Conservation (phyloP, 2,888 invertebrate species). For the Sussaba pulchella region DNA sequence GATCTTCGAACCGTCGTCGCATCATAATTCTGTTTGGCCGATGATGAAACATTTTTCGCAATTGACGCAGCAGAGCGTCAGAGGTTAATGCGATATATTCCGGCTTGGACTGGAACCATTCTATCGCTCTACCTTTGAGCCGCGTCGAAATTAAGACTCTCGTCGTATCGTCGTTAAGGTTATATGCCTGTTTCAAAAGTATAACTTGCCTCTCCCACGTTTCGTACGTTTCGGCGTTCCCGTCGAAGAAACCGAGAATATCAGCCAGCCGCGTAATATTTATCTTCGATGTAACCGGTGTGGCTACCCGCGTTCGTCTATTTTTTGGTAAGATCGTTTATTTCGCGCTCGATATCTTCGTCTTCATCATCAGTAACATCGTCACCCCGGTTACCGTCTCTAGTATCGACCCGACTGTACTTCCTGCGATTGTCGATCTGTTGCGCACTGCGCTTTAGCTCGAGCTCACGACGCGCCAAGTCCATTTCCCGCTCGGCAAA, state of each 20-base stretch:
- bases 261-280: not conserved
- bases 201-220: conserved; percentile 47
- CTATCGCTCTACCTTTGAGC: conserved; percentile 35
- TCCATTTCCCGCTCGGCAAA: conserved; percentile 53
- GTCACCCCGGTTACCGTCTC: not conserved
- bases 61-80: not conserved
- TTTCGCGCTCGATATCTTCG: not conserved
- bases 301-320: not conserved
- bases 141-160: conserved; percentile 37
- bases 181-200: conserved; percentile 23
- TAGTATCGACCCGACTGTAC: too few relatives aligned
- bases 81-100: conserved; percentile 23
- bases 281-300: not conserved
- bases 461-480: conserved; percentile 58
- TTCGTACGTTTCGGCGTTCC: conserved; percentile 33
- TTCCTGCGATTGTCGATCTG: not conserved
- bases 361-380: not conserved
- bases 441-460: conserved; percentile 25
- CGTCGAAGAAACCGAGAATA: too few relatives aligned
- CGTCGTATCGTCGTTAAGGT: conserved; percentile 17
- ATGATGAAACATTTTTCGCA: conserved; percentile 24
- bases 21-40: conserved; percentile 31
- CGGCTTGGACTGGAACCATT: conserved; percentile 44
- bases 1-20: conserved; percentile 30
- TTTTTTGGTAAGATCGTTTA: too few relatives aligned